Percentiles rank a stretch among this genome's conserved stretches.
Evolutionary conservation across 1,140 invertebrate species (phyloP).

Genomic region (Cepaea nemoralis): DNA sequence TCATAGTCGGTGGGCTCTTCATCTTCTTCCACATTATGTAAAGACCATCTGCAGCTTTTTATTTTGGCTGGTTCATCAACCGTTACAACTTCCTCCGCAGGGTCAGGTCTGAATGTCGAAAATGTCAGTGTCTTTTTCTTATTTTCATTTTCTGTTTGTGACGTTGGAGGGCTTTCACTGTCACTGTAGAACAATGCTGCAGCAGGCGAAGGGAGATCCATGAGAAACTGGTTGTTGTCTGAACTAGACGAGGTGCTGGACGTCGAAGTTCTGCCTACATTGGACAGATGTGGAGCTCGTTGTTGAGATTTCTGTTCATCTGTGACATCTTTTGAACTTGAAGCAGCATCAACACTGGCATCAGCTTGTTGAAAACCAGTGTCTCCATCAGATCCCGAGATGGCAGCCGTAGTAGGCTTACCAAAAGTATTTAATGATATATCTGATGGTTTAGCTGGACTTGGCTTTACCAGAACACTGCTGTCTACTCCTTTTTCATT

Average conservation of each 20-base stretch:
- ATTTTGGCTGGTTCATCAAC: neutral
- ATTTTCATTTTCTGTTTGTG: neutral
- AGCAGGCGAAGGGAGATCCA: slow-evolving; percentile 58
- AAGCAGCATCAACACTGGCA: neutral
- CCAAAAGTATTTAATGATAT: neutral
- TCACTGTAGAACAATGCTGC: slow-evolving; percentile 55
- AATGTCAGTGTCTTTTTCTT: slow-evolving; percentile 37
- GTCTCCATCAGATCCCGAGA: neutral
- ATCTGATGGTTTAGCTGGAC: neutral
- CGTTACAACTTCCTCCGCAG: slow-evolving; percentile 23
- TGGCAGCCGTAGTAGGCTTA: neutral
- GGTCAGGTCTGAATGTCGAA: slow-evolving; percentile 51
- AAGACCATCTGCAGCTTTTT: slow-evolving; percentile 24
- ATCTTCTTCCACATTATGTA: slow-evolving; percentile 23
- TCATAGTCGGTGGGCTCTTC: slow-evolving; percentile 20
- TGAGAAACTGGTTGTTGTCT: slow-evolving; percentile 41
- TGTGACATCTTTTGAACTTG: neutral
- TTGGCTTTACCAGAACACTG: neutral
- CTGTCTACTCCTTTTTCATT: slow-evolving; percentile 11
- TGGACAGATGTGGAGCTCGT: slow-evolving; percentile 8
- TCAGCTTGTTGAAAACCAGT: neutral
- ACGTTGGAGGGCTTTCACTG: slow-evolving; percentile 45
- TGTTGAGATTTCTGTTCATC: neutral
- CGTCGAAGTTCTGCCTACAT: neutral
- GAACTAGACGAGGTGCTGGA: slow-evolving; percentile 8